These are phyloP conservation scores for Lithosia quadra DNA, from an alignment of 2,888 invertebrate genomes.

Conservation along the genomic window DNA sequence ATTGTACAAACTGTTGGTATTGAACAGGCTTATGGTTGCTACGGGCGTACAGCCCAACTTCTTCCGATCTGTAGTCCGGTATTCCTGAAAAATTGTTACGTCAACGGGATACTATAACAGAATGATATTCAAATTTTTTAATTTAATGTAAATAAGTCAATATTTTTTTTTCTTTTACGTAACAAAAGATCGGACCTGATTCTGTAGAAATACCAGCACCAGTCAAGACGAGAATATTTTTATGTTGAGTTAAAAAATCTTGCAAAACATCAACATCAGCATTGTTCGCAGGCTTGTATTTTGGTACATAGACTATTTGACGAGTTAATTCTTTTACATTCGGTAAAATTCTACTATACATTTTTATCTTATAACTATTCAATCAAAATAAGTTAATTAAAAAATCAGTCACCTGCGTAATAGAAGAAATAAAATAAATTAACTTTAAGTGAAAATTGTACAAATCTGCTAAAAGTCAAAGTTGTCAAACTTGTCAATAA, in stretches of 20 bases:
- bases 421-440: not conserved
- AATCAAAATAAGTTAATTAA: not conserved
- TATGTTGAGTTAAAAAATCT: conserved; percentile 86
- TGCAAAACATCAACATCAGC: conserved; percentile 87
- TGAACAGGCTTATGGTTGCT: conserved; percentile 94
- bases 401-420: not conserved
- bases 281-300: conserved; percentile 88
- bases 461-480: too few species aligned
- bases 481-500: too few species aligned
- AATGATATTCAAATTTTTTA: not conserved
- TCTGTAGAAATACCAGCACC: conserved; percentile 99
- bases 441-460: too few species aligned
- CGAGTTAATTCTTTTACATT: conserved; percentile 51
- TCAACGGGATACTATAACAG: not conserved
- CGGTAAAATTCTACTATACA: conserved; percentile 49
- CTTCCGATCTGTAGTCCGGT: conserved; percentile 97
- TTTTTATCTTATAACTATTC: conserved; percentile 30
- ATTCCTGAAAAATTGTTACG: conserved; percentile 88
- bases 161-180: not conserved
- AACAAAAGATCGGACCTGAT: conserved; percentile 87
- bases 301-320: conserved; percentile 88
- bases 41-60: conserved; percentile 96
- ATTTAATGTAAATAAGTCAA: not conserved
- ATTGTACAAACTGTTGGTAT: conserved; percentile 93
- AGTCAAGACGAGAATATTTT: conserved; percentile 91